Evolutionary conservation across 2,888 invertebrate genomes (phyloP), one percentile per base, ranked within the genome.

Genomic region (Hypercompe scribonia): DNA sequence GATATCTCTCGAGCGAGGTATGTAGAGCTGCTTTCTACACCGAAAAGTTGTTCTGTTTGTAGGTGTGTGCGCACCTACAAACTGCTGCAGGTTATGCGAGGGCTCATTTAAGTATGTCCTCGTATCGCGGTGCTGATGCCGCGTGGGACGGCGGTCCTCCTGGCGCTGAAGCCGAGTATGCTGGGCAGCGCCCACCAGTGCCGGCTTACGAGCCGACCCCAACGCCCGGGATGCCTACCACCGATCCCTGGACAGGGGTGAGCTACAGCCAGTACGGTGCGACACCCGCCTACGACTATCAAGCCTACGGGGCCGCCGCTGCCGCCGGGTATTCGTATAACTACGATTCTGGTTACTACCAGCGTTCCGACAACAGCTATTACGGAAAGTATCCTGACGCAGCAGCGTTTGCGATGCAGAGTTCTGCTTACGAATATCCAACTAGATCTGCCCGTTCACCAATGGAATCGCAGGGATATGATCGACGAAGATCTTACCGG

Each of bases 31-130:
- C 91, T 94, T 91, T 94, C 95, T 96, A 96, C 96, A 96, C 96
- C 96, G 94, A 96, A 96, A 95, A 96, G 96, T 96, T 96, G 92
- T 96, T 96, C 96, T 96, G 96, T 96, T 96, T 96, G 96, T 96
- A 96, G 96, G 96, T 96, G 95, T 95, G 95, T 95, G 94, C 95
- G 92, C 95, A 96, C 96, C 94, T 95, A 96, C 95, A 94, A 94
- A 95, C 95, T 95, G 95, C 96, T 90, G 93, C 96, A 95, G 93
- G 95, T 96, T 95, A 95, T 95, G 94, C 92, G 93, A 93, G 92
- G 93, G 90, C 90, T 89, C 87, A 87, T 90, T 84, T 89, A 92
- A 92, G 90, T 93, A 95, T 95, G 95, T 94, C 94, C 90, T 93
- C 95, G 91, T 95, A 95, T 90, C 91, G 91, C 90, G 91, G 93